Evolutionary conservation across 2,113 vertebrate genomes (phyloP), one percentile per base, ranked within the genome.

Genomic region (Alethe castanea): DNA sequence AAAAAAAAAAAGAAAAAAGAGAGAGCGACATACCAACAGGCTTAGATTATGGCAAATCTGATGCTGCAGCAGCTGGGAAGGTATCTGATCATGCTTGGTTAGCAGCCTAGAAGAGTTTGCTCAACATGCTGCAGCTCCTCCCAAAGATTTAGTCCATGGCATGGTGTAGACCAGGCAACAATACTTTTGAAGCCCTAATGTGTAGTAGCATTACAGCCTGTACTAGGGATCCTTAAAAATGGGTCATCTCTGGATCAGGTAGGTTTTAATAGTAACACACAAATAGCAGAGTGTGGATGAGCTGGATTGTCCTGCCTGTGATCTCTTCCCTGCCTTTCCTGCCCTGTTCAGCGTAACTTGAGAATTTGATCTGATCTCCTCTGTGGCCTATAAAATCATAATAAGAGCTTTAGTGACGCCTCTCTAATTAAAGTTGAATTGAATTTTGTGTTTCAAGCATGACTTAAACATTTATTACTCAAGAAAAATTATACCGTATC

Each of bases 371-470:
- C 84, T 79, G 81, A 47, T 95, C 54, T 94, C 90, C 86, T 94
- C 84, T 76, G 87, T 92, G 95, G 81, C 61, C 83, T 81, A 19
- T 87, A 87, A 96, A 95, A 93, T 92, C 92, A 81, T 91, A 94
- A 70, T 84, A 87, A 87, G 26, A 85, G 61, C 70, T 94, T 76
- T 82, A 85, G 92, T 90, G 96, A 94, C 12, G 33, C 90, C 94
- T 94, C 74, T 72, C 52, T 79, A 90, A 93, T 96, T 93, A 65
- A 93, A 81, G 54, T 33, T 61, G 67, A 94, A 92, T 93, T 96
- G 74, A 93, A 93, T 93, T 92, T 92, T 95, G 71, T 9, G 35
- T 54, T 94, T 94, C 70, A 65, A 90, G 85, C 82, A 38, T 88
- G 92, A 90, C 79, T 93, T 95, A 88, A 95, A 90, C 62, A 45